phyloP scores from a whole-genome alignment of 2,797 vertebrate species.

The Peromyscus eremicus region DNA sequence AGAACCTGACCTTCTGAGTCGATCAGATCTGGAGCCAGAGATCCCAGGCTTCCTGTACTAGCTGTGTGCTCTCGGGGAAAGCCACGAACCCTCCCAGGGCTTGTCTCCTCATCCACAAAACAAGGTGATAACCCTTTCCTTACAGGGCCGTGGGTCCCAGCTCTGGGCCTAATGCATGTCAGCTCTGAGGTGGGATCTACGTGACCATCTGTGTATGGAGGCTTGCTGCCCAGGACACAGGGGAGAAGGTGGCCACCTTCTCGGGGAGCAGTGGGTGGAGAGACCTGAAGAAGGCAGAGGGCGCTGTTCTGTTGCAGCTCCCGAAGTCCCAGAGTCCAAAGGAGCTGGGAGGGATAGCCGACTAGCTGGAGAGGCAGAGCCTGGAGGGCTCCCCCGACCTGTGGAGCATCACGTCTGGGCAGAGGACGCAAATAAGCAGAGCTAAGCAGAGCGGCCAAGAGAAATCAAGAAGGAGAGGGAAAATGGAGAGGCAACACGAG shows the following conservation, averaged over 20 bases:
- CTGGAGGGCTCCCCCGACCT: not conserved
- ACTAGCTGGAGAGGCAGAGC: not conserved
- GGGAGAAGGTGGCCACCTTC: not conserved
- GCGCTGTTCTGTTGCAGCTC: not conserved
- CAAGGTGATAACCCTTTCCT: too few relatives aligned
- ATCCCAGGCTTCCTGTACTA: not conserved
- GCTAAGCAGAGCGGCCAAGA: not conserved
- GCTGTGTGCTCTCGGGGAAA: not conserved
- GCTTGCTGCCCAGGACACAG: not conserved
- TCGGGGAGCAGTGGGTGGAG: not conserved
- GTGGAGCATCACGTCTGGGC: not conserved
- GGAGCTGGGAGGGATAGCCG: not conserved
- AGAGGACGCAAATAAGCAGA: not conserved
- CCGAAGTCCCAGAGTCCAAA: not conserved
- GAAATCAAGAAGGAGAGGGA: not conserved
- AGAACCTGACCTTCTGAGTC: not conserved
- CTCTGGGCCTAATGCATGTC: not conserved
- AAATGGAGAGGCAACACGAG: not conserved
- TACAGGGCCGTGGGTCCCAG: not conserved
- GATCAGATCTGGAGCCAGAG: not conserved
- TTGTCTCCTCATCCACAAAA: not conserved
- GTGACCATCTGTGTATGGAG: fast-evolving
- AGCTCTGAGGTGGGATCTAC: not conserved
- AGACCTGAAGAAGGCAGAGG: not conserved
- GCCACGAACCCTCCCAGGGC: not conserved